Evolutionary conservation across 2,113 vertebrate species (phyloP).

Genomic region (Suricata suricatta): DNA sequence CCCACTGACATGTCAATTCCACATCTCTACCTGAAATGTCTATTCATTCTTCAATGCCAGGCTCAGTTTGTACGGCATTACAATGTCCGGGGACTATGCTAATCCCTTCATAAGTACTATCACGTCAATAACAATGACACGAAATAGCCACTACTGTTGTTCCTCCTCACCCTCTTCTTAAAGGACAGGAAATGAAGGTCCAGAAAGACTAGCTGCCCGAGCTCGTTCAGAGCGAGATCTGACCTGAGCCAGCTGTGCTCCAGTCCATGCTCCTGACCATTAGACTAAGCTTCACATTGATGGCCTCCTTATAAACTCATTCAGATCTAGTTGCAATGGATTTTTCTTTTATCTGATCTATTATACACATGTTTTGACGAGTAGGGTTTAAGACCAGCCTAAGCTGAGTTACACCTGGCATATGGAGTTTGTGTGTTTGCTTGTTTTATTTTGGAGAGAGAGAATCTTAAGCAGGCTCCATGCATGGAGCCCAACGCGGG

Average conservation of each 20-base stretch:
- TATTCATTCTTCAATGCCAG: neutral
- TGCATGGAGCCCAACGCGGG: too few species aligned
- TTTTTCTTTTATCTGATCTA: neutral
- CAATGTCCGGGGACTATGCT: neutral
- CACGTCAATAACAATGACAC: rapidly evolving
- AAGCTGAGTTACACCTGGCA: neutral
- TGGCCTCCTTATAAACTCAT: neutral
- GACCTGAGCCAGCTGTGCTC: rapidly evolving
- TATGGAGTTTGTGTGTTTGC: neutral
- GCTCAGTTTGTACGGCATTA: neutral
- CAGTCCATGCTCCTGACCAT: rapidly evolving
- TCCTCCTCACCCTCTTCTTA: too few species aligned
- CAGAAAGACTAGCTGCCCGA: rapidly evolving
- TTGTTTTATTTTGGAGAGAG: too few species aligned
- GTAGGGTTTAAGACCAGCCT: neutral
- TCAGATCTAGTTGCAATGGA: neutral
- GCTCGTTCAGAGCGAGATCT: rapidly evolving
- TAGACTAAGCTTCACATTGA: rapidly evolving
- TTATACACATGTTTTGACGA: neutral
- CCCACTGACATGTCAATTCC: neutral
- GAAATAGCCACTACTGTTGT: too few species aligned
- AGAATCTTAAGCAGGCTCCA: too few species aligned
- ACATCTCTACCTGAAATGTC: neutral
- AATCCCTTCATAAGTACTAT: neutral
- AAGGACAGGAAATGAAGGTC: neutral